phyloP scores from a whole-genome alignment of 2,113 vertebrate genomes.

The Petroica traversi region DNA sequence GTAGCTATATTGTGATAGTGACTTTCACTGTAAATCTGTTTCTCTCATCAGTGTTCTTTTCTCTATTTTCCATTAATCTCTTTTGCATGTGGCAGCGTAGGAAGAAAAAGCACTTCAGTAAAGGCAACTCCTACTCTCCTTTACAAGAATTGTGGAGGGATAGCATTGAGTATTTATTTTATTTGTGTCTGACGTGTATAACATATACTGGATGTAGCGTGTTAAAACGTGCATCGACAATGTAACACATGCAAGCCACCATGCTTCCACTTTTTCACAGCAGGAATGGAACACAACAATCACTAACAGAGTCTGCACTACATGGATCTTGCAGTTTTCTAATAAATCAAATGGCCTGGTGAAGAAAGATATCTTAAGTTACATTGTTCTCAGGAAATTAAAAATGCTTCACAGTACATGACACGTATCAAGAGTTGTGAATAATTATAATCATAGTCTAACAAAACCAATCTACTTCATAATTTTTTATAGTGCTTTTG shows the following conservation, averaged over 20 bases:
- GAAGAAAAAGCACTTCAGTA: not conserved
- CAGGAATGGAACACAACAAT: not conserved
- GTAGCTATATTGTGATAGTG: not conserved
- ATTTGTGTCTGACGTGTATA: not conserved
- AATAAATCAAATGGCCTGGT: conserved; percentile 1
- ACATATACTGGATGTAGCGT: not conserved
- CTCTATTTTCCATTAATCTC: not conserved
- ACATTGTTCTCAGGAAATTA: conserved; percentile 43
- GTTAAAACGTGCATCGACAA: not conserved
- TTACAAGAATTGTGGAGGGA: not conserved
- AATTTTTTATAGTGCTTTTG: not conserved
- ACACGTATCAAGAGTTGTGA: not conserved
- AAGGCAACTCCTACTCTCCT: not conserved
- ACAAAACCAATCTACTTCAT: conserved; percentile 3
- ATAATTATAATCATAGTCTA: conserved; percentile 8
- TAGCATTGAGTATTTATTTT: not conserved
- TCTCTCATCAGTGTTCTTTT: not conserved
- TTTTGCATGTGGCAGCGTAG: not conserved
- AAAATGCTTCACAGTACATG: not conserved
- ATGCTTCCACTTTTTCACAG: not conserved
- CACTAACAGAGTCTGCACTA: not conserved
- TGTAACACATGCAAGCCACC: not conserved
- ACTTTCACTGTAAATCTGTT: not conserved
- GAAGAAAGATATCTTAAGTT: not conserved
- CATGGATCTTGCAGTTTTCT: not conserved